phyloP scores from a whole-genome alignment of 2,888 invertebrate species.

The Xestia sexstrigata region DNA sequence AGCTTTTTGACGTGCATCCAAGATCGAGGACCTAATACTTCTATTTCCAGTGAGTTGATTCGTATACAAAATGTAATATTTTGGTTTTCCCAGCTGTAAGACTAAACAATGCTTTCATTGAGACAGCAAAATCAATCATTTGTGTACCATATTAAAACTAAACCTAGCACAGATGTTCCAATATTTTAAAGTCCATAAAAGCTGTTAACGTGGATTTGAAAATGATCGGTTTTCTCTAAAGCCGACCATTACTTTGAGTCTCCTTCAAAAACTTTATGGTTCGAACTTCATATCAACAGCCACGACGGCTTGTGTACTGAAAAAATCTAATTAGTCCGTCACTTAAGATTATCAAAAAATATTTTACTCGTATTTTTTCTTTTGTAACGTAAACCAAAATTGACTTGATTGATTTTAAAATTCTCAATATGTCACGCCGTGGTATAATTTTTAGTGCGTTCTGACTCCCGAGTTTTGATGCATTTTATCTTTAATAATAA shows the following conservation, averaged over 20 bases:
- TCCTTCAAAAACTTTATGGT: not conserved
- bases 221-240: not conserved
- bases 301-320: not conserved
- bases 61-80: not conserved
- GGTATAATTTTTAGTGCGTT: no score
- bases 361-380: no score
- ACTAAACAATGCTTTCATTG: not conserved
- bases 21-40: constrained; percentile 92
- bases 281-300: not conserved
- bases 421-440: no score
- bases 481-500: no score
- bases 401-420: no score
- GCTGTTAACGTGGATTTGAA: not conserved
- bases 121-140: not conserved
- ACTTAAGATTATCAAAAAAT: no score
- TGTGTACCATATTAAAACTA: not conserved
- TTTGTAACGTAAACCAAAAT: no score
- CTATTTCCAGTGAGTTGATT: constrained; percentile 90
- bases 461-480: no score
- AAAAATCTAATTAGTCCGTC: no score
- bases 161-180: not conserved
- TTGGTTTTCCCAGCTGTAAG: not conserved
- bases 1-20: constrained; percentile 94
- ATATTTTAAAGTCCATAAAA: not conserved
- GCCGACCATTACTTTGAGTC: not conserved